phyloP scores from a whole-genome alignment of 2,113 vertebrate species.

The Pungitius pungitius region DNA sequence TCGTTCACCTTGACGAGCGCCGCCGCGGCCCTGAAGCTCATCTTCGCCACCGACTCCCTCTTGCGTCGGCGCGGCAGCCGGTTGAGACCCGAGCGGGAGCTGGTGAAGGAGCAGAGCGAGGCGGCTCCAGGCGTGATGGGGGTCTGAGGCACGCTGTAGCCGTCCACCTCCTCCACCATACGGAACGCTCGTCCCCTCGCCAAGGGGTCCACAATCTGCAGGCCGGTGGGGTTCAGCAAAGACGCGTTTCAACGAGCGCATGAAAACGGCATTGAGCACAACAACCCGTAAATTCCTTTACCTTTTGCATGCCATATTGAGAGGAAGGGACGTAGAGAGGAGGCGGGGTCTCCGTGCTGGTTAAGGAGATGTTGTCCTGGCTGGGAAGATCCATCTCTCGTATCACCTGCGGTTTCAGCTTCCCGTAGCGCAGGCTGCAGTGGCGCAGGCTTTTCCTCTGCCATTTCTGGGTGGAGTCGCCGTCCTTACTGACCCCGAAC shows the following conservation, averaged over 20 bases:
- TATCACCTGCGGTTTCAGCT: constrained; percentile 95
- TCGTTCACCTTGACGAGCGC: constrained; percentile 89
- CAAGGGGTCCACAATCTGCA: constrained; percentile 95
- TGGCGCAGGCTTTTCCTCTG: constrained; percentile 97
- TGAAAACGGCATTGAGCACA: constrained; percentile 5
- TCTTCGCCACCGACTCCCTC: constrained; percentile 96
- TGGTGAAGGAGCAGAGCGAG: constrained; percentile 96
- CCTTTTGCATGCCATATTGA: constrained; percentile 97
- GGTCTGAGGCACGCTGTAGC: constrained; percentile 92
- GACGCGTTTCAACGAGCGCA: background rate
- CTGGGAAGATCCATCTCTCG: constrained; percentile 96
- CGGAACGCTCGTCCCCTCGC: constrained; percentile 95
- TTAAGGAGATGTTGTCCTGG: constrained; percentile 95
- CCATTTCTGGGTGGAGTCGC: constrained; percentile 95
- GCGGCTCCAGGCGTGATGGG: constrained; percentile 92
- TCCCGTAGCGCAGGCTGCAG: constrained; percentile 96
- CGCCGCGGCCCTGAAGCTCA: constrained; percentile 96
- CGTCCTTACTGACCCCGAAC: constrained; percentile 97
- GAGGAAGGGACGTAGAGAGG: constrained; percentile 91
- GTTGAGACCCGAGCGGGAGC: constrained; percentile 94
- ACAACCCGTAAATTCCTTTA: constrained; percentile 44
- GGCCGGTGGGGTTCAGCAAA: background rate
- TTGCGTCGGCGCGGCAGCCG: constrained; percentile 92
- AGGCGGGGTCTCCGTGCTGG: constrained; percentile 96
- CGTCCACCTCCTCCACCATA: constrained; percentile 91